phyloP scores from a whole-genome alignment of 1,140 invertebrate genomes.

The Agraylea sexmaculata region DNA sequence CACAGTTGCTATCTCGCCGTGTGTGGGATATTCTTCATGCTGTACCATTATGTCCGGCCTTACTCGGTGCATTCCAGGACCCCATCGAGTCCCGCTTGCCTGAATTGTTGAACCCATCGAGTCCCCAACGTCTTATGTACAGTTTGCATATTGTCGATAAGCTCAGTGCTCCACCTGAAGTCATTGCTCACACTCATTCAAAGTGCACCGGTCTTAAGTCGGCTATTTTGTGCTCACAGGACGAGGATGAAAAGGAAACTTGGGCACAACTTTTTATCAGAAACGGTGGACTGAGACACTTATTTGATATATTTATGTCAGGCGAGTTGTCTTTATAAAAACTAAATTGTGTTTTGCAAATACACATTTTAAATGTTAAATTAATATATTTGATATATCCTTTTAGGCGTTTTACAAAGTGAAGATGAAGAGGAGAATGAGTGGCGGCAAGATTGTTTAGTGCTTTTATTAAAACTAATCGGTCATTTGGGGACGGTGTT shows the following conservation, averaged over 20 bases:
- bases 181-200: constrained; percentile 20
- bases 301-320: constrained; percentile 87
- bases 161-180: constrained; percentile 28
- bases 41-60: constrained; percentile 75
- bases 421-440: constrained; percentile 62
- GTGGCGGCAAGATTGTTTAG: constrained; percentile 90
- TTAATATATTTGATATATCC: constrained; percentile 7
- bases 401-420: constrained; percentile 50
- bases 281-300: constrained; percentile 71
- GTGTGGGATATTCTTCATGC: constrained; percentile 91
- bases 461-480: constrained; percentile 70
- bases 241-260: constrained; percentile 26
- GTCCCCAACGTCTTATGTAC: constrained; percentile 90
- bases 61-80: constrained; percentile 73
- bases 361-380: neutral
- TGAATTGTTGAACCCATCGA: constrained; percentile 70
- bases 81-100: constrained; percentile 52
- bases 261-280: constrained; percentile 76
- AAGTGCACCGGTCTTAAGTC: constrained; percentile 12
- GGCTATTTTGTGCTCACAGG: constrained; percentile 29
- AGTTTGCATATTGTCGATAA: constrained; percentile 84
- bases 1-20: constrained; percentile 74
- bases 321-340: constrained; percentile 41
- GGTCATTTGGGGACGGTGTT: constrained; percentile 71
- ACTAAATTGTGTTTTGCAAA: neutral